Percentiles rank a stretch among this genome's conserved stretches.
Evolutionary conservation across 2,797 vertebrate species (phyloP).

Genomic region (Tiaroga cobitis): DNA sequence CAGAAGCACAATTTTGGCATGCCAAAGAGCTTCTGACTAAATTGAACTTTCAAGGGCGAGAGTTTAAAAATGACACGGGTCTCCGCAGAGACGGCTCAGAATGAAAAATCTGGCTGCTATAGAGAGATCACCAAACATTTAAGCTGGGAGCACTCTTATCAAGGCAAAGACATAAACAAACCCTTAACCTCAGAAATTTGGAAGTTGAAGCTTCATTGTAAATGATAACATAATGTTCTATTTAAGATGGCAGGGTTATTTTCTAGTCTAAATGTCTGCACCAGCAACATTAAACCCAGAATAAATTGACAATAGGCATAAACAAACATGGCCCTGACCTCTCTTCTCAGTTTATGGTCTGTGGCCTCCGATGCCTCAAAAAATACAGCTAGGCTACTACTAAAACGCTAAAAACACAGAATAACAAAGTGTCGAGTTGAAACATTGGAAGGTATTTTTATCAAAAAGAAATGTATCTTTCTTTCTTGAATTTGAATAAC

Average conservation of each 20-base stretch:
- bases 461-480: constrained; percentile 29
- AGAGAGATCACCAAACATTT: constrained; percentile 15
- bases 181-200: constrained; percentile 2
- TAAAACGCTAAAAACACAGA: constrained; percentile 65
- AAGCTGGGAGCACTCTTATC: constrained; percentile 2
- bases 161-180: constrained; percentile 33
- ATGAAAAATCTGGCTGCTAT: constrained; percentile 13
- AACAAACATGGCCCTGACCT: constrained; percentile 14
- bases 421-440: constrained; percentile 30
- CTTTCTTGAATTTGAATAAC: constrained; percentile 64
- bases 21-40: constrained; percentile 61
- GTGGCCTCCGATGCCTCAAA: constrained; percentile 16
- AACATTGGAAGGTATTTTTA: constrained; percentile 22
- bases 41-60: constrained; percentile 31
- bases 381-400: constrained; percentile 64
- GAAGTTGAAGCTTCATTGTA: background rate
- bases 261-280: background rate
- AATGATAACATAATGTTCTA: constrained; percentile 11
- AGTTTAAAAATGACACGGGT: constrained; percentile 37
- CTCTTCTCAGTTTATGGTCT: background rate
- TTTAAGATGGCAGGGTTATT: constrained; percentile 5
- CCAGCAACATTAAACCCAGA: constrained; percentile 4
- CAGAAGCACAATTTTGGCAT: constrained; percentile 67
- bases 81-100: constrained; percentile 24
- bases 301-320: constrained; percentile 18